phyloP scores from a whole-genome alignment of 1,140 invertebrate species.

The Pteromalus puparum region DNA sequence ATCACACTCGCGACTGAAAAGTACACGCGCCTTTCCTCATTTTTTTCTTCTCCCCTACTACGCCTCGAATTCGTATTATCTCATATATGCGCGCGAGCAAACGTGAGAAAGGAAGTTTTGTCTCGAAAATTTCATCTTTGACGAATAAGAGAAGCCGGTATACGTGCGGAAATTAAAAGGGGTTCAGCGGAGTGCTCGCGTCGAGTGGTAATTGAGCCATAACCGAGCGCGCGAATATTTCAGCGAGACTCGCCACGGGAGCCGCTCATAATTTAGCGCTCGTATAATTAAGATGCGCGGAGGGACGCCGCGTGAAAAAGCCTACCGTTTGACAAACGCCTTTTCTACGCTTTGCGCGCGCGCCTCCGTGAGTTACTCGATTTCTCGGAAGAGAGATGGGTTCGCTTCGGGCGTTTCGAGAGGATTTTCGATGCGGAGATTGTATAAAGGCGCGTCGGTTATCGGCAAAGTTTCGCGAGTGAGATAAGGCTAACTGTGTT shows the following conservation, averaged over 20 bases:
- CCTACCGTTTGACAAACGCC: slow-evolving; percentile 43
- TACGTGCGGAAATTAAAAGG: too few relatives aligned
- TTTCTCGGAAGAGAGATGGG: slow-evolving; percentile 34
- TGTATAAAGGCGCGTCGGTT: background rate
- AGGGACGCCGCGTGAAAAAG: background rate
- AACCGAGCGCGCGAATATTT: slow-evolving; percentile 40
- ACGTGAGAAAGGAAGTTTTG: slow-evolving; percentile 11
- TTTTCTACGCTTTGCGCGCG: slow-evolving; percentile 20
- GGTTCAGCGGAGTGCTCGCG: background rate
- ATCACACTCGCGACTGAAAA: slow-evolving; percentile 41
- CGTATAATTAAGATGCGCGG: slow-evolving; percentile 48
- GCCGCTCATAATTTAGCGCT: slow-evolving; percentile 45
- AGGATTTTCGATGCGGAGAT: background rate
- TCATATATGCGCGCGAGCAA: background rate
- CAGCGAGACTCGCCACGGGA: slow-evolving; percentile 9
- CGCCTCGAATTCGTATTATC: slow-evolving; percentile 9
- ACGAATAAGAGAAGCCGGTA: background rate
- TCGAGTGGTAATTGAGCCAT: slow-evolving; percentile 45
- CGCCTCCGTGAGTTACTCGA: slow-evolving; percentile 17
- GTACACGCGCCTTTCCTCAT: slow-evolving; percentile 17
- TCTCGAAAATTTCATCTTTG: background rate
- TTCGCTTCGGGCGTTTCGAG: background rate
- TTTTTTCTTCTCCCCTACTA: background rate
- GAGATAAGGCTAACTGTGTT: background rate
- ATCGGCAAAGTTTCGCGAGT: background rate